A percentile compares a stretch with the other conserved stretches of the same genome.
Evolutionary conservation across 2,113 vertebrate species (phyloP).

Genomic region (Pogonocichla stellata): DNA sequence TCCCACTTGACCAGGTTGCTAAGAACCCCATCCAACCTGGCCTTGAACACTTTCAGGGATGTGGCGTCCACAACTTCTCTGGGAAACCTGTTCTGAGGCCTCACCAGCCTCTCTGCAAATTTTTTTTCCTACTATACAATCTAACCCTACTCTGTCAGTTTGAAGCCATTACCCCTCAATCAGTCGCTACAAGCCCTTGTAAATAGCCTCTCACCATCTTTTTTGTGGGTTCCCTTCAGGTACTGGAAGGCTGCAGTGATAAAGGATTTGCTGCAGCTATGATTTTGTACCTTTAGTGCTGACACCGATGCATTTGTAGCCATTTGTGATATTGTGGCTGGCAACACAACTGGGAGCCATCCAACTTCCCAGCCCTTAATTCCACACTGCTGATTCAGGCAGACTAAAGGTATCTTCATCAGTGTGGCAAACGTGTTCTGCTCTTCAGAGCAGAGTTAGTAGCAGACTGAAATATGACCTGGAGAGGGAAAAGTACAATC

Average conservation of each 20-base stretch:
- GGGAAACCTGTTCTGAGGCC: not conserved
- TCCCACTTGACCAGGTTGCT: not conserved
- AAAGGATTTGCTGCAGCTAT: not conserved
- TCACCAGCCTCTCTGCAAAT: not conserved
- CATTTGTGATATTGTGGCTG: not conserved
- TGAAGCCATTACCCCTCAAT: not conserved
- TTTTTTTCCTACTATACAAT: not conserved
- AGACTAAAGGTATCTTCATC: not conserved
- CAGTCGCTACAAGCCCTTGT: no score
- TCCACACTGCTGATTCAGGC: not conserved
- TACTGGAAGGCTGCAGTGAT: not conserved
- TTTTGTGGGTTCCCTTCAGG: not conserved
- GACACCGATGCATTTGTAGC: not conserved
- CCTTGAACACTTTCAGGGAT: not conserved
- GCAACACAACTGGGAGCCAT: fast-evolving
- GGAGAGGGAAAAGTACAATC: not conserved
- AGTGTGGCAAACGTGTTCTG: not conserved
- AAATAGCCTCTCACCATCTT: not conserved
- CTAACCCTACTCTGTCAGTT: no score
- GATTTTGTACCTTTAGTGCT: not conserved
- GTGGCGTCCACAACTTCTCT: not conserved
- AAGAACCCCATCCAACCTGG: not conserved
- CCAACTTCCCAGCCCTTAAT: not conserved
- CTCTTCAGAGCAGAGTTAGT: not conserved
- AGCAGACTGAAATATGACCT: not conserved